A percentile compares a stretch with the other conserved stretches of the same genome.
These are phyloP conservation scores for Apogon hyalosoma DNA, from an alignment of 2,797 vertebrate species.

Conservation along the genomic window DNA sequence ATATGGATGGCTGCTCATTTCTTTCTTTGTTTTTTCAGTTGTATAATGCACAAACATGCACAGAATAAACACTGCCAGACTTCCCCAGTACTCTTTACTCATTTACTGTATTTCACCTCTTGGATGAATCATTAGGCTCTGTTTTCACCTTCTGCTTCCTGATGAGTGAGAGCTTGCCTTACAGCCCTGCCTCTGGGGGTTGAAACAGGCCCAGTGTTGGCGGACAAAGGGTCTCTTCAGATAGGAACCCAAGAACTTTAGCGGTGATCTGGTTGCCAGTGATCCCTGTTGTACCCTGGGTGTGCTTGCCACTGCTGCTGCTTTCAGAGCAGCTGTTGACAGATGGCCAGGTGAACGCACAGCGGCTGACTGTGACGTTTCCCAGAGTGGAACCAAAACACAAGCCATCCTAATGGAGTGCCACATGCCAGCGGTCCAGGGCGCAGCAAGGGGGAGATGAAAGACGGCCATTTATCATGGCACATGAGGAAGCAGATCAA, in stretches of 20 bases:
- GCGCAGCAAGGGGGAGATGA: constrained; percentile 59
- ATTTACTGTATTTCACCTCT: constrained; percentile 49
- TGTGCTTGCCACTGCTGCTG: constrained; percentile 49
- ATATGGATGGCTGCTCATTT: constrained; percentile 46
- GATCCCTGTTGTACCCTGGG: constrained; percentile 66
- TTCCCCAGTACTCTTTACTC: constrained; percentile 29
- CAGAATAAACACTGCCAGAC: constrained; percentile 31
- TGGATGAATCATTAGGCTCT: constrained; percentile 55
- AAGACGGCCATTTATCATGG: constrained; percentile 72
- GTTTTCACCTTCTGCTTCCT: constrained; percentile 53
- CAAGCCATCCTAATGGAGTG: constrained; percentile 63
- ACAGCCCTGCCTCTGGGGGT: constrained; percentile 38
- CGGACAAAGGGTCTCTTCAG: constrained; percentile 71
- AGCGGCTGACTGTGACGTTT: constrained; percentile 59
- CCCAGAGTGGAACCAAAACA: constrained; percentile 69
- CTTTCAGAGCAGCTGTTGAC: constrained; percentile 68
- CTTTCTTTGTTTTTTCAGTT: constrained; percentile 42
- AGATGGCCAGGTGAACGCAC: constrained; percentile 72
- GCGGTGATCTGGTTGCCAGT: constrained; percentile 57
- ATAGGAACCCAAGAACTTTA: constrained; percentile 51
- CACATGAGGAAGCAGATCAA: constrained; percentile 65
- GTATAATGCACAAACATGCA: constrained; percentile 31
- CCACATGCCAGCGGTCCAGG: constrained; percentile 58
- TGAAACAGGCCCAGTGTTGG: constrained; percentile 58
- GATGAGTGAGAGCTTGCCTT: constrained; percentile 68